Evolutionary conservation across 2,797 vertebrate species (phyloP), one percentile per base, ranked within the genome.

Genomic region (Aplochiton taeniatus): DNA sequence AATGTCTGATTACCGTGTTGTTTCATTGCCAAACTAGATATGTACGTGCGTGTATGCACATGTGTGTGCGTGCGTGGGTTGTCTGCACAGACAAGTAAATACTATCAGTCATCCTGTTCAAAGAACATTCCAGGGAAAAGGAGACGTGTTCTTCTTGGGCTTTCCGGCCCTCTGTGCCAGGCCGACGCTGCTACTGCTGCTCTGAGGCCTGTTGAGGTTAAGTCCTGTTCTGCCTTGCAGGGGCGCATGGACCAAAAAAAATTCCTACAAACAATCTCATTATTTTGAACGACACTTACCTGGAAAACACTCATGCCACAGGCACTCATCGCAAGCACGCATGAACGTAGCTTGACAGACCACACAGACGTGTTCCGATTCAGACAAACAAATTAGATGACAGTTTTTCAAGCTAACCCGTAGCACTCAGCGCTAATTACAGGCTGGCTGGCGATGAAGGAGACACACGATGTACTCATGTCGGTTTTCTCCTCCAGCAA

Each of bases 311-410:
- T 69, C 70, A 58, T 83, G 85, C 85, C 83, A 84, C 82, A 80
- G 80, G 78, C 77, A 62, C 86, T 86, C 48, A 65, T 63, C 75
- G 73, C n/a, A 45, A 77, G 82, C 86, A 84, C 68, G 65, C 78
- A 84, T 72, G 71, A 73, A 82, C 57, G 71, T 50, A 0, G 68
- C 75, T 79, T 62, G 18, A 70, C 82, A 87, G 90, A 90, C 91
- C 90, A 92, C 90, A 91, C 88, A 89, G 90, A 89, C 88, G 84
- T 91, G 89, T 91, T 91, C 90, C 80, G 60, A 91, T 90, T 88
- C 91, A 91, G 87, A 89, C 88, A 89, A 91, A 92, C 92, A 92
- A 93, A 92, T 93, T 92, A 93, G 90, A 92, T 74, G 61, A 81
- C 88, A 90, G 85, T 83, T 71, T 90, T 85, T 82, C 54, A 75